Evolutionary conservation across 2,797 vertebrate species (phyloP), one percentile per base, ranked within the genome.

Genomic region (Acanthurus tractus): DNA sequence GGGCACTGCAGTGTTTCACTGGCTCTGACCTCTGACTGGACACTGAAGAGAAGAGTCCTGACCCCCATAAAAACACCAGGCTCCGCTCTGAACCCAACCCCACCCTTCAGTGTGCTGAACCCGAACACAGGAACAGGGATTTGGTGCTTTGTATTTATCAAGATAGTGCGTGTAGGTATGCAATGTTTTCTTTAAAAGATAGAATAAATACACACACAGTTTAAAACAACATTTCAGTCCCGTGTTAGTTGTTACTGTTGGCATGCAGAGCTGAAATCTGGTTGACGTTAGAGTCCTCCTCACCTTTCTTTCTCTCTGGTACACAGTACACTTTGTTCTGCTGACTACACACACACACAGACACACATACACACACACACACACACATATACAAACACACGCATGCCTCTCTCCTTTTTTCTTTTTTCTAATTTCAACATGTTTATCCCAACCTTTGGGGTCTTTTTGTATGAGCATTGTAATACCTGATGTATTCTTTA

Each of bases 1-100:
- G 96, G 97, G 96, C 96, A 96, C 95, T 97, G 95, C 96, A 93
- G 96, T 91, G 95, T 96, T 95, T 92, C 89, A 84, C 64, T 95
- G 95, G 86, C 84, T 88, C 81, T 96, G 96, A 96, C 96, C 96
- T 94, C 91, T 90, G 83, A 86, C 80, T 84, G 92, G 92, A 83
- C 93, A 87, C 74, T 65, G 70, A 81, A 56, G 73, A 86, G 68
- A 87, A 85, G 86, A 94, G 92, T 94, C 93, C 67, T 92, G 92
- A 95, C 92, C 94, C 90, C 82, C 70, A 52, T 63, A 83, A 87
- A 84, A 84, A 69, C 75, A 78, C 50, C 67, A 49, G 64, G 71
- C 86, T 85, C 75, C 23, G 38, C 74, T 46, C 1, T 46, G 81
- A 85, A 80, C 77, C 54, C 61, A 12, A 45, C 71, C 80, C 87